These are phyloP conservation scores for Hydra vulgaris DNA, from an alignment of 30 jellyfish, hydroid and myxozoan species.

Conservation along the genomic window DNA sequence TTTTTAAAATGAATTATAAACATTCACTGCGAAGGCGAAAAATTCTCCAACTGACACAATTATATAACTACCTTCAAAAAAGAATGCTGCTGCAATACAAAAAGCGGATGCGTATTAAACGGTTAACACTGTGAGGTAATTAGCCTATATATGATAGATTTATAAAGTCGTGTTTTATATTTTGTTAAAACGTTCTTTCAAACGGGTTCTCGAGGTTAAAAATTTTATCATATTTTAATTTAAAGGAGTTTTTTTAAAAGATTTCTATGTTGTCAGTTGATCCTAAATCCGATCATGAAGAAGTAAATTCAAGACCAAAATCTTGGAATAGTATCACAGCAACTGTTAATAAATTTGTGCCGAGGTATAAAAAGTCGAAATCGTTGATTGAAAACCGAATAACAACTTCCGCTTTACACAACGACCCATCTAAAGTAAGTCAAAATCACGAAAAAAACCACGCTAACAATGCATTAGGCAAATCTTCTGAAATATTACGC, in stretches of 20 bases:
- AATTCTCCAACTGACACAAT: neutral
- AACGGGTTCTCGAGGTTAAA: neutral
- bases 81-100: neutral
- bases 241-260: neutral
- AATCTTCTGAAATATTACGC: neutral
- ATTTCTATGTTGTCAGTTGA: neutral
- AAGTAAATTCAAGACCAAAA: neutral
- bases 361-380: neutral
- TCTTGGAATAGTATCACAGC: neutral
- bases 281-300: neutral
- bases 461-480: neutral
- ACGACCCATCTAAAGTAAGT: neutral
- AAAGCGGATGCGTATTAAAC: neutral
- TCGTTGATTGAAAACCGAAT: neutral
- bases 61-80: neutral
- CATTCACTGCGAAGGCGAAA: neutral
- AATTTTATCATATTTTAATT: neutral
- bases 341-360: neutral
- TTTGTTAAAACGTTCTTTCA: neutral
- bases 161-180: neutral
- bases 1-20: too few species aligned
- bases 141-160: neutral
- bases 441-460: neutral
- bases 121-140: neutral
- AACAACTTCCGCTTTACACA: neutral